Base-by-base conservation (phyloP, 2,113 vertebrate species). In the Trematomus loennbergii region DNA sequence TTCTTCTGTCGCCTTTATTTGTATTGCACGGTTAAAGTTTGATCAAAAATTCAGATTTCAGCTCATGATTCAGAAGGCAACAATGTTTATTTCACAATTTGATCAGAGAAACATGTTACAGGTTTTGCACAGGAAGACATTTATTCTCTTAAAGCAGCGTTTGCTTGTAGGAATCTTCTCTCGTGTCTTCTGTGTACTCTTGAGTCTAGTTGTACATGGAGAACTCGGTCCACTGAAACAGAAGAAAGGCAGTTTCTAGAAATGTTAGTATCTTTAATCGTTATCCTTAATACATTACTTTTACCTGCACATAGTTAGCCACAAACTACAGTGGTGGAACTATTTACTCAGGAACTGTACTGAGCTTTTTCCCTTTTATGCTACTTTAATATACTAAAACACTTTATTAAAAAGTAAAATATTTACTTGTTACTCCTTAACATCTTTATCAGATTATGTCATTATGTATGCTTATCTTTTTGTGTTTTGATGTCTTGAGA, bases 141-240 rank as follows among this genome's bases (percentile, higher is more conserved):
- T 0, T 13, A 2, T 29, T 66, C 3, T n/a, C 2, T 2, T 17
- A 10, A 40, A 54, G 12, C n/a, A 45, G 46, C 1, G 13, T 49
- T 9, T 49, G n/a, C 20, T 61, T 57, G 62, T 18, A 46, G 29
- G 16, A 48, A 9, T 71, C 64, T 45, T 81, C 46, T 83, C 49
- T 18, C 29, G 69, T 13, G 25, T 50, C 33, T 68, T 0, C 12
- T 46, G 46, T 54, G 48, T 40, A 9, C n/a, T 17, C 43, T 29
- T 22, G 1, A 9, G 16, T 83, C 36, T 79, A 88, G 72, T 60
- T 81, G 72, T 87, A 85, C 64, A 81, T 4, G 1, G n/a, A 16
- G 9, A n/a, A 3, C 22, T 9, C 6, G 49, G 52, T 43, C 54
- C 50, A 85, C 87, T 91, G 75, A 59, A 87, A 85, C 5, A 55